A percentile compares a stretch with the other conserved stretches of the same genome.
Evolutionary conservation across 2,888 invertebrate species (phyloP).

Genomic region (Disparrhopalites patrizii): DNA sequence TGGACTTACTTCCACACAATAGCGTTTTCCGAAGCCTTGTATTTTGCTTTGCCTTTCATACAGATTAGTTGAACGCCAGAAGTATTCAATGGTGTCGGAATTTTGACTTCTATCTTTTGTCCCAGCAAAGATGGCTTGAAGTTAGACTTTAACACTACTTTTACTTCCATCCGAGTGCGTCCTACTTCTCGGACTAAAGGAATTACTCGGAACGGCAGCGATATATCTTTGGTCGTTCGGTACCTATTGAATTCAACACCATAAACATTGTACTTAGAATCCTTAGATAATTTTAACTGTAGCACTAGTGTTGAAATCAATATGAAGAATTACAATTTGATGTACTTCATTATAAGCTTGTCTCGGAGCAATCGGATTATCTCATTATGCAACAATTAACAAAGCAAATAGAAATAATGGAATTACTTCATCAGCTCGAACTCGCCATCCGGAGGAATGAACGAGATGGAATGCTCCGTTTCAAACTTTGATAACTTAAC

Average conservation of each 20-base stretch:
- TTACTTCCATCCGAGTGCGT: conserved; percentile 99
- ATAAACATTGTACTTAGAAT: background rate
- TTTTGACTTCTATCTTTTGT: conserved; percentile 99
- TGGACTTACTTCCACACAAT: conserved; percentile 85
- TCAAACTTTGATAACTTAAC: conserved; percentile 99
- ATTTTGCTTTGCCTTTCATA: conserved; percentile 98
- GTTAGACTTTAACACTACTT: conserved; percentile 95
- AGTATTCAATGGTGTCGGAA: conserved; percentile 97
- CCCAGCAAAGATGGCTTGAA: conserved; percentile 97
- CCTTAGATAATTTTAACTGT: background rate
- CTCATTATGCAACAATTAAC: background rate
- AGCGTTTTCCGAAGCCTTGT: conserved; percentile 99
- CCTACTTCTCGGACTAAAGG: conserved; percentile 97
- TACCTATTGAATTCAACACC: conserved; percentile 61
- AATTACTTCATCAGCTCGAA: conserved; percentile 95
- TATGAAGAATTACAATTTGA: background rate
- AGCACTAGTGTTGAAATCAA: background rate
- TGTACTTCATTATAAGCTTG: no score
- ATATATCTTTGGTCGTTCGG: conserved; percentile 99
- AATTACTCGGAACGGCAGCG: conserved; percentile 98
- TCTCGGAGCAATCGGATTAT: no score
- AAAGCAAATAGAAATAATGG: background rate
- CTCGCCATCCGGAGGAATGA: conserved; percentile 99
- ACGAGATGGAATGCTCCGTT: conserved; percentile 99
- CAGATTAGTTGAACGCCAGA: conserved; percentile 98